phyloP scores from a whole-genome alignment of 2,888 invertebrate species.

The Thalpophila matura region DNA sequence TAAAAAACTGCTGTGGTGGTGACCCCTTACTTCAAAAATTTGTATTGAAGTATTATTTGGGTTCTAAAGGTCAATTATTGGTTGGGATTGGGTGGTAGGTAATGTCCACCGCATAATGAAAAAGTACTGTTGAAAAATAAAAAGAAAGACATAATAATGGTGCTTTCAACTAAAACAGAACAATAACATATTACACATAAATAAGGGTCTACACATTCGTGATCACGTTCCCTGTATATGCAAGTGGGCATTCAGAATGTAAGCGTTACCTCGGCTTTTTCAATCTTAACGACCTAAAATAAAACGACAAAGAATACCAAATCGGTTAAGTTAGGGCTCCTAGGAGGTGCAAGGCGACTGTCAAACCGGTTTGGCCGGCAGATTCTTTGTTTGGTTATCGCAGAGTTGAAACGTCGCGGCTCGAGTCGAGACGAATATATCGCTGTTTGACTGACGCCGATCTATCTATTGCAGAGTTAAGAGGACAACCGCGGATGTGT shows the following conservation, averaged over 20 bases:
- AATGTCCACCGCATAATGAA: neutral
- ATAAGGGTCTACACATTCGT: constrained; percentile 53
- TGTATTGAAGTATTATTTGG: too few species aligned
- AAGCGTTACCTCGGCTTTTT: constrained; percentile 68
- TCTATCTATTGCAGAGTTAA: constrained; percentile 79
- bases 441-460: constrained; percentile 70
- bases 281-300: constrained; percentile 77
- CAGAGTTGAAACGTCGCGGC: constrained; percentile 74
- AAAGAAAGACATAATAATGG: constrained; percentile 26
- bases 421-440: constrained; percentile 67
- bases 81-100: too few species aligned
- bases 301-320: constrained; percentile 83
- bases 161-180: constrained; percentile 35
- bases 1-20: too few species aligned
- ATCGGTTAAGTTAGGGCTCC: constrained; percentile 84
- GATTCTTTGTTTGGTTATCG: constrained; percentile 83
- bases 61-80: too few species aligned
- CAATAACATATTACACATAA: constrained; percentile 43
- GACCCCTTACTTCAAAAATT: neutral
- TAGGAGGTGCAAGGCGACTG: constrained; percentile 80
- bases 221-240: constrained; percentile 68
- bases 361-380: constrained; percentile 83
- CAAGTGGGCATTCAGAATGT: constrained; percentile 67
- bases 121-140: constrained; percentile 24
- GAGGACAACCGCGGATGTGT: constrained; percentile 76